A percentile compares a stretch with the other conserved stretches of the same genome.
Evolutionary conservation across 2,113 vertebrate genomes (phyloP).

Genomic region (Pelvicachromis taeniatus): DNA sequence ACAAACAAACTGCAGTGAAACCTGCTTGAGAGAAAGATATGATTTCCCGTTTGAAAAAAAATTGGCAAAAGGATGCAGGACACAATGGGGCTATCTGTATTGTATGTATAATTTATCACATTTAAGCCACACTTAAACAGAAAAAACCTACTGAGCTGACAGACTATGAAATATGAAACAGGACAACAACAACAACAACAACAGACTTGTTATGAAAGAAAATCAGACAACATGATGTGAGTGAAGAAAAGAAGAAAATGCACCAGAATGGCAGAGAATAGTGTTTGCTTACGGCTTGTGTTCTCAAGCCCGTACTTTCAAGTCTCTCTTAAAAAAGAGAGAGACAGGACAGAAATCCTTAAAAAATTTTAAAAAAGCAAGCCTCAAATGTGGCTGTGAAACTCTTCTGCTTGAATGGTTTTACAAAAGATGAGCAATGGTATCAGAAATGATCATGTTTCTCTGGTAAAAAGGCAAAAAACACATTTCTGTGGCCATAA

Average conservation of each 20-base stretch:
- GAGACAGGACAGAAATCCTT: background rate
- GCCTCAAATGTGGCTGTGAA: background rate
- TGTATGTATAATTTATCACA: conserved; percentile 13
- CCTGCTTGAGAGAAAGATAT: background rate
- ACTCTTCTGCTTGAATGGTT: background rate
- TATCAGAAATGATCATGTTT: background rate
- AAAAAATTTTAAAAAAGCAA: background rate
- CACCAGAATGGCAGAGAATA: background rate
- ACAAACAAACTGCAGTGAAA: background rate
- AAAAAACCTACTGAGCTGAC: background rate
- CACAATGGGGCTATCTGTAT: conserved; percentile 1
- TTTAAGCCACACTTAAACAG: background rate
- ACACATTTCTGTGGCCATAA: background rate
- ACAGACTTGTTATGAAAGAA: background rate
- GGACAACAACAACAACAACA: conserved; percentile 7
- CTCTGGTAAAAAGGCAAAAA: background rate
- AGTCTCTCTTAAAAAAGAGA: background rate
- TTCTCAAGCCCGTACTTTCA: fast-evolving
- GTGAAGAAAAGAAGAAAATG: background rate
- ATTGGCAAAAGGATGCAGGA: background rate
- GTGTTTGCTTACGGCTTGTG: background rate
- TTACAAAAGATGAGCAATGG: background rate
- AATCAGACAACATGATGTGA: background rate
- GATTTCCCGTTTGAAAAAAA: background rate
- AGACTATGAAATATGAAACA: background rate